Conservation (phyloP, 2,113 vertebrate species). For the Cygnus buccinator region DNA sequence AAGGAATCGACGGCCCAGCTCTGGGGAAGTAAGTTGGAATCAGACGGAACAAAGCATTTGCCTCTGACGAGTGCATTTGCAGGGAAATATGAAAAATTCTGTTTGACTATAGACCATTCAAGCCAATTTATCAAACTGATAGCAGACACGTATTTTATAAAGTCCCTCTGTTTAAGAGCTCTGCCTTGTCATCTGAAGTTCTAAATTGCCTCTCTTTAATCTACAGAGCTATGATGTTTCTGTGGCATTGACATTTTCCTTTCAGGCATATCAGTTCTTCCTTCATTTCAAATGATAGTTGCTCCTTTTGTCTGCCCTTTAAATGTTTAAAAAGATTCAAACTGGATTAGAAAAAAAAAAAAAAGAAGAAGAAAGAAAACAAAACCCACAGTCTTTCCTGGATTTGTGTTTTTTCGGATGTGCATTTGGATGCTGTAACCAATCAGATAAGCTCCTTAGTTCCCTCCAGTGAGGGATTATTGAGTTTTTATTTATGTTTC, state of each 20-base stretch:
- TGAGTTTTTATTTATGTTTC: constrained; percentile 53
- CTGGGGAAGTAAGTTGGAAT: neutral
- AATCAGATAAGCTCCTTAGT: constrained; percentile 40
- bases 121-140: neutral
- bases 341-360: neutral
- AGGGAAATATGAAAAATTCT: neutral
- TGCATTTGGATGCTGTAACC: constrained; percentile 9
- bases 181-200: neutral
- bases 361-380: too few species aligned
- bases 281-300: neutral
- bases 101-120: neutral
- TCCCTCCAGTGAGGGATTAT: constrained; percentile 32
- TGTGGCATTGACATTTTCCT: constrained; percentile 26
- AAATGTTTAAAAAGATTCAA: constrained; percentile 12
- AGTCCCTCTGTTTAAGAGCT: neutral
- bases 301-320: constrained; percentile 35
- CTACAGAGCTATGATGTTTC: neutral
- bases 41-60: neutral
- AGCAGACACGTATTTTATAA: neutral
- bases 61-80: neutral
- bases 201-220: constrained; percentile 1
- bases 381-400: neutral
- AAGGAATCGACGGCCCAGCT: neutral
- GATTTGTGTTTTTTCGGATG: constrained; percentile 12
- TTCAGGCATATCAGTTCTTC: constrained; percentile 29